Evolutionary conservation across 2,888 invertebrate genomes (phyloP), one percentile per base, ranked within the genome.

Genomic region (Caenorhabditis sp.): DNA sequence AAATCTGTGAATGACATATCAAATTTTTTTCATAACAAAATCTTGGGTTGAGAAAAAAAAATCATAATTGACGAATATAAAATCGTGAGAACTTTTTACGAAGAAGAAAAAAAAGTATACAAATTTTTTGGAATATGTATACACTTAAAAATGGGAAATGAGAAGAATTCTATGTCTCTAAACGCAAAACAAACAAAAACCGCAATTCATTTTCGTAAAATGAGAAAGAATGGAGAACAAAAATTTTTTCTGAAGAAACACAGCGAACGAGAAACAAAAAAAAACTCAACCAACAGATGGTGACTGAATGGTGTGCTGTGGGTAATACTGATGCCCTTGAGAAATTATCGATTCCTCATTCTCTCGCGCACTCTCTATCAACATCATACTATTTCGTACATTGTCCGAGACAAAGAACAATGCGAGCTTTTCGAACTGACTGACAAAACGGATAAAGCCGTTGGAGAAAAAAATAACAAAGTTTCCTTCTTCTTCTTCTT

Each of bases 311-410:
- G 43, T 43, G 43, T 43, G 43, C 14, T 43, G 43, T 43, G 43
- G 43, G 43, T 43, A 37, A 50, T 59, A 61, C 65, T 62, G 70
- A 70, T 70, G 70, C 70, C 70, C 70, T 70, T 70, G 70, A 70
- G 66, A 70, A 70, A 70, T 70, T 70, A 70, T 70, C 70, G 70
- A 70, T 70, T 66, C 62, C 61, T 64, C 65, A 31, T 31, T 10
- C 31, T 31, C 31, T 31, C 43, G 43, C 43, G 43, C 43, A 43
- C 17, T 58, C 64, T 64, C 64, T 64, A 53, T 63, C 62, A 54
- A 26, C 62, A 36, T 51, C 54, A 43, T 14, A 43, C 43, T 43
- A 43, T 43, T 14, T 43, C 59, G 54, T 62, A 54, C 61, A 57
- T 37, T 58, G 58, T 58, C 58, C 62, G 43, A 43, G 17, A 17